Evolutionary conservation across 2,797 vertebrate species (phyloP).

Genomic region (Acridotheres tristis): DNA sequence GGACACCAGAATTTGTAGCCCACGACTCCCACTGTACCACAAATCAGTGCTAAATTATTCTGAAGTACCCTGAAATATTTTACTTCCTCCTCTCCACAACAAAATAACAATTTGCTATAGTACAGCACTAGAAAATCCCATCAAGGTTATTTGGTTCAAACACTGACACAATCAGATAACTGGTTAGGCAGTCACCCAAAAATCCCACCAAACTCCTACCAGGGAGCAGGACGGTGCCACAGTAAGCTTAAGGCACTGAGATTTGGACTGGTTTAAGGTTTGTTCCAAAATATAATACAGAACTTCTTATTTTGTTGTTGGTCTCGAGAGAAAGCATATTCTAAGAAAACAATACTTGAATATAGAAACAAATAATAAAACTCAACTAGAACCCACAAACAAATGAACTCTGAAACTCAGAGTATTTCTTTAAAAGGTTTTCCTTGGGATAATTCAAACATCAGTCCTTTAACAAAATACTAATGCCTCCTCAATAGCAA

Average conservation of each 20-base stretch:
- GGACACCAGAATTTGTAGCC: neutral
- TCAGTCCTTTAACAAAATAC: neutral
- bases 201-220: neutral
- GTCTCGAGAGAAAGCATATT: slow-evolving; percentile 5
- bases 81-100: neutral
- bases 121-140: neutral
- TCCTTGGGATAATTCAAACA: neutral
- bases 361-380: neutral
- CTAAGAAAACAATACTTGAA: neutral
- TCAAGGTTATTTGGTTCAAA: neutral
- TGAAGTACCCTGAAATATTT: slow-evolving; percentile 26
- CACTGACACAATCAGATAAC: neutral
- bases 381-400: neutral
- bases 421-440: neutral
- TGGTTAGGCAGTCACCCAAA: neutral
- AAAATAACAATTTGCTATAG: neutral
- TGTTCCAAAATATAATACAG: neutral
- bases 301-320: neutral
- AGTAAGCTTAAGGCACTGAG: neutral
- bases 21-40: neutral
- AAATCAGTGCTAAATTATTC: neutral
- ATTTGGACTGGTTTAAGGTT: neutral
- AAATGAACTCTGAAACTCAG: neutral
- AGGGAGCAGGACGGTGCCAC: neutral
- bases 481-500: neutral